Evolutionary conservation across 2,888 invertebrate species (phyloP), one percentile per base, ranked within the genome.

Genomic region (Clanis bilineata): DNA sequence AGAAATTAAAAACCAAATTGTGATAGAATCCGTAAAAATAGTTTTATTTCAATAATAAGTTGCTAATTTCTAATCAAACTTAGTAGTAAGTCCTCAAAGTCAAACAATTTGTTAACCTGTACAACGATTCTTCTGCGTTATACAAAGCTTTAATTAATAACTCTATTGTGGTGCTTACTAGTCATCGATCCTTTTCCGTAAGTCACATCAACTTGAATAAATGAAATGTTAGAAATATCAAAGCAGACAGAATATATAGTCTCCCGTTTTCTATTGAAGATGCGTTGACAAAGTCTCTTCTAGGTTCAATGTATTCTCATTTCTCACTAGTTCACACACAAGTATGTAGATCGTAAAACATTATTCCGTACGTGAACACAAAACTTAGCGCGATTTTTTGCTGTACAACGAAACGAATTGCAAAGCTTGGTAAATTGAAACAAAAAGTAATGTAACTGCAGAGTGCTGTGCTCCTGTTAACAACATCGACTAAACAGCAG

Each of bases 121-220:
- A 3, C 18, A 18, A 18, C 3, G 32, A 10, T 32, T 32, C 28
- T 18, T 18, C 18, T 32, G 51, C 15, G 47, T 28, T 7, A 15
- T n/a, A n/a, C n/a, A n/a, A n/a, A n/a, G n/a, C n/a, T n/a, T n/a
- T n/a, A n/a, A n/a, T n/a, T n/a, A n/a, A n/a, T n/a, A n/a, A n/a
- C n/a, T n/a, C n/a, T n/a, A n/a, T 47, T 12, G 1, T 9, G 7
- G 47, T 9, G 51, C 51, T 82, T 82, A 80, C 80, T 80, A 67
- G 66, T 67, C 82, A 85, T 85, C 64, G 83, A 80, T 83, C 80
- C 77, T 67, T 79, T 75, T 72, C 70, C 55, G 64, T 62, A 59
- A 70, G 72, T 74, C 68, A 75, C 55, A 79, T 76, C 76, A 79
- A 76, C 60, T 76, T 65, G 79, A 73, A 70, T 74, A 73, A 60